phyloP scores from a whole-genome alignment of 2,888 invertebrate genomes.

The Mythimna pallens region DNA sequence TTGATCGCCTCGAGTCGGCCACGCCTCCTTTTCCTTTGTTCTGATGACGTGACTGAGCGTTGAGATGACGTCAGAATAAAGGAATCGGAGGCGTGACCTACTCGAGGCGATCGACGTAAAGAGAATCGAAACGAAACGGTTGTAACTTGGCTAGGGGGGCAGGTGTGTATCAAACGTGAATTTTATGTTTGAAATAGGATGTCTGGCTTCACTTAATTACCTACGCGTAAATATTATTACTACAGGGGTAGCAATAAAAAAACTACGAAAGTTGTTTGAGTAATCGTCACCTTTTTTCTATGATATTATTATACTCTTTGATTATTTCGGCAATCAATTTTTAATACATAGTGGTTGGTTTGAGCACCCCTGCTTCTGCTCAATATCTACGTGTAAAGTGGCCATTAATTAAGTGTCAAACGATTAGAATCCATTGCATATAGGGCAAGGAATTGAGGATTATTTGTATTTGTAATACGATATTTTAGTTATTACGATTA shows the following conservation, averaged over 20 bases:
- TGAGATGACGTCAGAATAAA: no score
- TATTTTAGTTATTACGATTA: conserved; percentile 47
- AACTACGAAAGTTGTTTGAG: neutral
- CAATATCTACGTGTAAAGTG: conserved; percentile 68
- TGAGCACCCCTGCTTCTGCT: conserved; percentile 43
- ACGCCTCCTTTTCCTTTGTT: no score
- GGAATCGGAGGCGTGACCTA: no score
- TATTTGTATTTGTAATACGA: conserved; percentile 53
- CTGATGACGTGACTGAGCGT: no score
- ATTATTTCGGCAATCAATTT: neutral
- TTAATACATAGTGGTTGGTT: neutral
- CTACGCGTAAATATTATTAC: neutral
- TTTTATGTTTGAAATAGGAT: neutral
- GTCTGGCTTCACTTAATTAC: neutral
- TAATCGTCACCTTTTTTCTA: neutral
- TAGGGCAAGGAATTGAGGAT: conserved; percentile 47
- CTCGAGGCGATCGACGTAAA: no score
- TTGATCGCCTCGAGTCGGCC: no score
- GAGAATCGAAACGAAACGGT: no score
- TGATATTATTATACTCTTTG: no score
- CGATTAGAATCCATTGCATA: conserved; percentile 59
- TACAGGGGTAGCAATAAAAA: neutral
- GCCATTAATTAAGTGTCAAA: conserved; percentile 68
- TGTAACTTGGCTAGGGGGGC: no score
- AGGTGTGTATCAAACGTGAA: no score